Base-by-base conservation (phyloP, 2,888 invertebrate species). In the Ecliptopera silaceata region DNA sequence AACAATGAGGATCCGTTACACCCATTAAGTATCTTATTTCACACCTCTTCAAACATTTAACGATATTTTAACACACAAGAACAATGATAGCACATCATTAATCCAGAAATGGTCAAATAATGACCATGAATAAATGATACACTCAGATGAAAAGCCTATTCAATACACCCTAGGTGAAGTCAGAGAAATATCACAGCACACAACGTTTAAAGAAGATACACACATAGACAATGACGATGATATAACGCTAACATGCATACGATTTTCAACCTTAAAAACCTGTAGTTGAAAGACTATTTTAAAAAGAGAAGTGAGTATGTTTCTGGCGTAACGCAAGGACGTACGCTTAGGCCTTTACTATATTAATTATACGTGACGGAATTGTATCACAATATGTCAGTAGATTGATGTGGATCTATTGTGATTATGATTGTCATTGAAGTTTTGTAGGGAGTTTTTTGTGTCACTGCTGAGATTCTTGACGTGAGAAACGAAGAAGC, bases 101-200 rank as follows among this genome's bases (percentile, higher is more conserved):
- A 84, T 82, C 80, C 73, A 66, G 79, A 88, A 89, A 90, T 84
- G 90, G 90, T 89, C 90, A 90, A 90, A 90, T 90, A 90, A 91
- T 91, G 90, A 90, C 91, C 91, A 88, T 88, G 87, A 90, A 90
- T 90, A 90, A 89, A 88, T 89, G 82, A 86, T 86, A 74, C 64
- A 80, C 73, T 80, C 72, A 82, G 88, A 86, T 86, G n/a, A 84
- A 61, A 56, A 55, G 54, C 46, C 58, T 31, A 50, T 59, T 55
- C 54, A 59, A 54, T 47, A 47, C 50, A 59, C 59, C 59, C 59
- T 59, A 54, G 46, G 71, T 75, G 75, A 73, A 68, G 65, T 67
- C n/a, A 22, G 15, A 50, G 11, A 49, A 31, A 32, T 41, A 34
- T 50, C 32, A 41, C 29, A 8, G 12, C 12, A n/a, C 31, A 17